phyloP scores from a whole-genome alignment of 2,888 invertebrate genomes.

The Platycheirus albimanus region DNA sequence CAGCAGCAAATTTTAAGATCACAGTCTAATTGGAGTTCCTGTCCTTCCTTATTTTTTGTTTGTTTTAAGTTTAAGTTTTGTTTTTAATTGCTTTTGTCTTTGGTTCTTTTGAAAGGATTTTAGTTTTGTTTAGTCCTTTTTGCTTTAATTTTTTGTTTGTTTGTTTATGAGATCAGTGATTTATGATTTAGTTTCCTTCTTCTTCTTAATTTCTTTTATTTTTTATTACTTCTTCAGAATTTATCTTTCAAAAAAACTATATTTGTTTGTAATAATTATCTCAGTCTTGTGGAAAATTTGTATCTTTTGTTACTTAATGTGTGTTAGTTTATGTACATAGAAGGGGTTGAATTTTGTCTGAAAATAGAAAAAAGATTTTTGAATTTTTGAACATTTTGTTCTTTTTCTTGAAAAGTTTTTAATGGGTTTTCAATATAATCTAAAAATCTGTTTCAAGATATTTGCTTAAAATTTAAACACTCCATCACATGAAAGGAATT shows the following conservation, averaged over 20 bases:
- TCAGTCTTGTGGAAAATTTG: conserved; percentile 74
- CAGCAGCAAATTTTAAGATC: conserved; percentile 58
- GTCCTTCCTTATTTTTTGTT: conserved; percentile 11
- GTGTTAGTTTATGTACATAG: conserved; percentile 69
- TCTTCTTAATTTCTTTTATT: no score
- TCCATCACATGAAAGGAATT: no score
- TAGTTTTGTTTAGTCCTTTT: conserved; percentile 35
- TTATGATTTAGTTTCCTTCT: conserved; percentile 49
- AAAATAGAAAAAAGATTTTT: conserved; percentile 24
- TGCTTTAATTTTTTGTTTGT: conserved; percentile 30
- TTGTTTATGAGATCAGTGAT: conserved; percentile 74
- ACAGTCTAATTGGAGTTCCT: conserved; percentile 69
- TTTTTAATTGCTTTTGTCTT: conserved; percentile 51
- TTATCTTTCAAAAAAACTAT: conserved; percentile 60
- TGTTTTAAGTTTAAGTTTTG: neutral
- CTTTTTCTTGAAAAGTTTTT: no score
- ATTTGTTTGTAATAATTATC: conserved; percentile 56
- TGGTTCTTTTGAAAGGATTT: conserved; percentile 62
- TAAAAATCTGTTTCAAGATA: no score
- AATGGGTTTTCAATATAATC: no score
- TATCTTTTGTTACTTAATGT: conserved; percentile 69
- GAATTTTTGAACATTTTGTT: neutral
- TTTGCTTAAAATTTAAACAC: no score
- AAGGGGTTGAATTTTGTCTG: conserved; percentile 64
- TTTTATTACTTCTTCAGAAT: conserved; percentile 26